Evolutionary conservation across 2,113 vertebrate species (phyloP), one percentile per base, ranked within the genome.

Genomic region (Glareola pratincola): DNA sequence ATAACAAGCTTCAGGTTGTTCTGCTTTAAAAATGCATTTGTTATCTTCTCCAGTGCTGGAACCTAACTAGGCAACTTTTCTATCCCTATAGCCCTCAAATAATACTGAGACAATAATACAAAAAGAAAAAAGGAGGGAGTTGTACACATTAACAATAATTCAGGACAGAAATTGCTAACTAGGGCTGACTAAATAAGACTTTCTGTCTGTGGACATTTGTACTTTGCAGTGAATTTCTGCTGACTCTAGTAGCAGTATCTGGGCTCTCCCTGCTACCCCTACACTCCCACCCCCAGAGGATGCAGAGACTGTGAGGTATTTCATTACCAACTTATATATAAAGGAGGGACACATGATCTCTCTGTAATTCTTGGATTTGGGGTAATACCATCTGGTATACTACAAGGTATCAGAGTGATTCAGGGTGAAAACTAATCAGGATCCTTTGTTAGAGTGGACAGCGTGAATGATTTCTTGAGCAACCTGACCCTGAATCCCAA

Each of bases 11-110:
- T 87, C 14, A 68, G 41, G 54, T 95, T 73, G 14, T 56, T 86
- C 67, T 73, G 20, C 87, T 93, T 93, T 95, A 81, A 92, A 96
- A 89, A 89, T 91, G n/a, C 26, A 30, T 95, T 89, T 96, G 6
- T 86, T 94, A 63, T 68, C 29, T 73, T 88, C 48, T 73, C n/a
- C n/a, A n/a, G 53, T 85, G 39, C 41, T 92, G 39, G 69, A 91
- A 95, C 66, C 34, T 73, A 30, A 39, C 17, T 48, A 75, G 60
- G 54, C 4, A 11, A 71, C 83, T 94, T 91, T 80, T 78, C 32
- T 81, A 73, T 91, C 51, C 9, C 63, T 63, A 66, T 10, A 80
- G 45, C 14, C 21, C 20, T 96, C 64, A 91, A 51, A 84, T 51
- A 88, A 78, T 80, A 53, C 60, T 27, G 59, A 87, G 19, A 68